Evolutionary conservation across 2,113 vertebrate genomes (phyloP), one percentile per base, ranked within the genome.

Genomic region (Lanius ludovicianus): DNA sequence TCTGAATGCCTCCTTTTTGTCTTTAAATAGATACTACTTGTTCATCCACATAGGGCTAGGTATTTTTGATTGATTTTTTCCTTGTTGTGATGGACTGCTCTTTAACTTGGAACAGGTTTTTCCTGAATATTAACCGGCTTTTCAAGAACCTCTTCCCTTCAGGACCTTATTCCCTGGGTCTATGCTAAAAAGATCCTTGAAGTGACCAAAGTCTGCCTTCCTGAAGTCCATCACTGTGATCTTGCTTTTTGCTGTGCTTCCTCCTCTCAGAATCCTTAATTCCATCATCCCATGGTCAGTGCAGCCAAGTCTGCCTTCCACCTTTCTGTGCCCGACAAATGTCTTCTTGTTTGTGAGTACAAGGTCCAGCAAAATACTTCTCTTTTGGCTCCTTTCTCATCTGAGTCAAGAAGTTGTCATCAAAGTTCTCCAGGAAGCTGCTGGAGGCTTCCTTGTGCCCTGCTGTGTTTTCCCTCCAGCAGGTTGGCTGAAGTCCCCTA

Each of bases 121-220:
- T 30, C 31, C 39, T 55, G 53, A 84, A 49, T 30, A 73, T 12
- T 49, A 73, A n/a, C 1, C 16, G 37, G 4, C 11, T 49, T 42
- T 49, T 37, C 4, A 1, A 30, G 18, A 0, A 1, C 6, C 10
- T 73, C 6, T n/a, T 21, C 11, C 9, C 41, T 67, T 20, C 8
- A 62, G 47, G 7, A 5, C 8, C 28, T 71, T 56, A n/a, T 27
- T 22, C 14, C 16, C 50, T 25, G 27, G 41, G 13, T 53, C 30
- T 62, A 20, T 73, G 39, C 8, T 22, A 39, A 74, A 50, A 56
- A 50, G 10, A 39, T 44, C 12, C 20, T 68, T 63, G 47, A 67
- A 67, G 7, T 25, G 23, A 16, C 21, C 15, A 17, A 67, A 47
- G 6, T 46, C 25, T 41, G 16, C 22, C 37, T 35, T 80, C 80